Evolutionary conservation across 2,888 invertebrate species (phyloP).

Genomic region (Nymphalis urticae): DNA sequence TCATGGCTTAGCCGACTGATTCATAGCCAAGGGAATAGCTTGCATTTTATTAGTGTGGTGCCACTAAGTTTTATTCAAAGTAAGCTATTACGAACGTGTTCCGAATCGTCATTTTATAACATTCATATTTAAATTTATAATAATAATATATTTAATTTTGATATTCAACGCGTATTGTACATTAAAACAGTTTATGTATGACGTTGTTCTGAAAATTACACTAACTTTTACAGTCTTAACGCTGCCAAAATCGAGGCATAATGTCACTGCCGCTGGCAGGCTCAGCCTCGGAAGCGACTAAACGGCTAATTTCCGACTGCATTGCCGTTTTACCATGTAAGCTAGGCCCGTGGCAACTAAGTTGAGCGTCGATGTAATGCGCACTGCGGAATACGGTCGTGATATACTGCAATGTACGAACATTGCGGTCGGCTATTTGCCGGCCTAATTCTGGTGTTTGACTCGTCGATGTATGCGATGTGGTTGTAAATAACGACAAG

Average conservation of each 20-base stretch:
- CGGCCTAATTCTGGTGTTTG: constrained; percentile 38
- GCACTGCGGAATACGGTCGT: constrained; percentile 51
- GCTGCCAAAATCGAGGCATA: constrained; percentile 31
- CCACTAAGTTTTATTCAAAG: no score
- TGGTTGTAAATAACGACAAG: constrained; percentile 27
- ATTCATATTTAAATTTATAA: no score
- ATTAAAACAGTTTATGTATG: constrained; percentile 19
- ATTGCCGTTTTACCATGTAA: constrained; percentile 34
- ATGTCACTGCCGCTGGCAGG: constrained; percentile 21
- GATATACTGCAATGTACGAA: constrained; percentile 47
- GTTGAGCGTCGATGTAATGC: constrained; percentile 49
- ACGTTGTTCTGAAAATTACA: constrained; percentile 22
- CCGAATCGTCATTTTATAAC: background rate
- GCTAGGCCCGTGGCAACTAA: constrained; percentile 31
- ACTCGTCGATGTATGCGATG: constrained; percentile 31
- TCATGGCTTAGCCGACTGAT: constrained; percentile 2
- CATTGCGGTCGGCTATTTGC: constrained; percentile 37
- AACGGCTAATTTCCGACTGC: constrained; percentile 29
- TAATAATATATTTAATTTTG: background rate
- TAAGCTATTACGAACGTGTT: background rate
- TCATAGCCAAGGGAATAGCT: constrained; percentile 2
- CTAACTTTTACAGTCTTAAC: constrained; percentile 27
- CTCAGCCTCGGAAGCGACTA: constrained; percentile 13
- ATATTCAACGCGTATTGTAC: background rate
- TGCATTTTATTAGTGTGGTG: constrained; percentile 3